Conservation (phyloP, 2,797 vertebrate genomes). For the Enteromius viviparus region DNA sequence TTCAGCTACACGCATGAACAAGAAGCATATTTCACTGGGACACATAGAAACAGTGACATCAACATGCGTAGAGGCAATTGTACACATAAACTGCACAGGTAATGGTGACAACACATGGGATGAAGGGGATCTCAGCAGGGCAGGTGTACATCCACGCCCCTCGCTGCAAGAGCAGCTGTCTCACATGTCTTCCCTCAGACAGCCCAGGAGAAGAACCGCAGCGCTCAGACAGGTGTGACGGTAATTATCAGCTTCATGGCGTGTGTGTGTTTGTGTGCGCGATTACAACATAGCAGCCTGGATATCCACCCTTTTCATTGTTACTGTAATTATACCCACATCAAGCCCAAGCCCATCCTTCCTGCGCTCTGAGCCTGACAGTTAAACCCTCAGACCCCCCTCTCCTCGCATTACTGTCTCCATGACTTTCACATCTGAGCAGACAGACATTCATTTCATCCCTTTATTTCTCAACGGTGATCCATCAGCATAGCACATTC, state of each 20-base stretch:
- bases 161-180: constrained; percentile 28
- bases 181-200: constrained; percentile 33
- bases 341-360: not conserved
- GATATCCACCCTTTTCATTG: not conserved
- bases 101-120: not conserved
- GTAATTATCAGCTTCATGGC: constrained; percentile 51
- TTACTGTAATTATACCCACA: constrained; percentile 25
- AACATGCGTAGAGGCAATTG: not conserved
- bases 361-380: constrained; percentile 17
- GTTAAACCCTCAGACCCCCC: constrained; percentile 15
- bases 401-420: constrained; percentile 25
- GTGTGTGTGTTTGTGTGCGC: constrained; percentile 21
- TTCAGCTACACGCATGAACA: not conserved
- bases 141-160: constrained; percentile 16
- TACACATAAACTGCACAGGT: constrained; percentile 19
- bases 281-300: not conserved
- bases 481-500: constrained; percentile 41
- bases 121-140: constrained; percentile 16
- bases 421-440: constrained; percentile 40
- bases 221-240: constrained; percentile 45
- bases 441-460: constrained; percentile 35
- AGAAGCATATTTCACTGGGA: not conserved
- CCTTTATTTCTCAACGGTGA: constrained; percentile 30
- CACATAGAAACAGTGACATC: not conserved
- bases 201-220: constrained; percentile 29